Base-by-base conservation (phyloP, 2,113 vertebrate genomes). In the Thomomys bottae region DNA sequence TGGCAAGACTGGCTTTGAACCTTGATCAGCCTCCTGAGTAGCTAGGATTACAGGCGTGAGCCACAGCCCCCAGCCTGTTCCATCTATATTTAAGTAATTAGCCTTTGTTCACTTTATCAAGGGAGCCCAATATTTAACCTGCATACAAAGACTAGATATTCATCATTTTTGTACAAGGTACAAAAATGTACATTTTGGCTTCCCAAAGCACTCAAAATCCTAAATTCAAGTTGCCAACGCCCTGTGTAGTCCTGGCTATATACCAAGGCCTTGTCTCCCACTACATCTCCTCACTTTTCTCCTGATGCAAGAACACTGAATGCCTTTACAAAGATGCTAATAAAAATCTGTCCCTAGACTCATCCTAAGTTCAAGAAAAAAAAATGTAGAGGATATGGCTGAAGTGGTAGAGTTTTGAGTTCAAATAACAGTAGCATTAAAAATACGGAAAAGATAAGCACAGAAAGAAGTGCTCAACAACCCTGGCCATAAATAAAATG, bases 311-410 rank as follows among this genome's bases (percentile, higher is more conserved):
- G 70, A 86, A 73, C 76, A 78, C 17, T 59, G 26, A 30, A 38
- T 70, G 21, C 21, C 79, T 83, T 84, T 36, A 89, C 32, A 71
- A 77, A 88, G 14, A 75, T 70, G 84, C 61, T n/a, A 83, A 36
- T 42, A 81, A 68, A 84, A 15, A 87, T 4, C 49, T 21, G 36
- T n/a, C n/a, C n/a, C n/a, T n/a, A n/a, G n/a, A n/a, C n/a, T n/a
- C n/a, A n/a, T n/a, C n/a, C n/a, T 64, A 78, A 83, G 87, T 14
- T 59, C 86, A 49, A 57, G 8, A 23, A 61, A 76, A 92, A 21
- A 82, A 82, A 57, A 77, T 6, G 2, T 6, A 72, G 45, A 45
- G 45, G 45, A 11, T 45, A 45, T 45, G 45, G 45, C 45, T 45
- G 45, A 45, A 45, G 45, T 45, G 45, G 11, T 11, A 45, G 45